Base-by-base conservation (phyloP, 1,140 invertebrate genomes). In the Reticulitermes speratus region DNA sequence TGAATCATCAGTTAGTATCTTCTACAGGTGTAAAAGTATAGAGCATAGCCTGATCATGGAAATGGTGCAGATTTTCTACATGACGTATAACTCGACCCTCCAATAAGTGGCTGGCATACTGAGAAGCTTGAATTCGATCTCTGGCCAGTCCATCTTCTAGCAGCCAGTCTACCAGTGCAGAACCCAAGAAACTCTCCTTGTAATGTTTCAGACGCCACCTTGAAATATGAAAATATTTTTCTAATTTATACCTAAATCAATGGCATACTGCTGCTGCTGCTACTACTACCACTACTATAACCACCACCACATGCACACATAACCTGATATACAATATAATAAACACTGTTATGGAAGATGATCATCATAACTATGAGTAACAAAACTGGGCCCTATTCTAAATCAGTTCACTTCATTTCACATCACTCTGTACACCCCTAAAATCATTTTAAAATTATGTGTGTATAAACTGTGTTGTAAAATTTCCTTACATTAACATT, bases 91-190 rank as follows among this genome's bases (percentile, higher is more conserved):
- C 94, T 86, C 96, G 92, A 21, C 97, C 97, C 89, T 96, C 94
- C 3, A 98, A 91, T 12, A 99, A 92, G 89, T 96, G 95, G 44
- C 94, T 92, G n/a, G 96, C 97, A 91, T 98, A 98, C 55, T 92
- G 93, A 1, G 96, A 93, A 30, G 96, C 97, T 89, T 97, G 96
- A 45, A 93, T 92, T 32, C 96, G 91, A 90, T 96, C 96, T 83
- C 92, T 91, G 0, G 95, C 95, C 23, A 99, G 90, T 2, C 96
- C 96, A 83, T 95, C 95, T 88, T 95, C 92, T 16, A 97, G 91
- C 14, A 98, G 92, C 97, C 97, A 99, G 89, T 96, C 95, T 30
- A 97, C 95, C 44, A 99, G 93, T 88, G 96, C 95, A 86, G 92
- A 93, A 32, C 97, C 97, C 88, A 95, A 95, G 90, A 99, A 99